Conservation (phyloP, 2,888 invertebrate genomes). For the Ypsolopha scabrella region DNA sequence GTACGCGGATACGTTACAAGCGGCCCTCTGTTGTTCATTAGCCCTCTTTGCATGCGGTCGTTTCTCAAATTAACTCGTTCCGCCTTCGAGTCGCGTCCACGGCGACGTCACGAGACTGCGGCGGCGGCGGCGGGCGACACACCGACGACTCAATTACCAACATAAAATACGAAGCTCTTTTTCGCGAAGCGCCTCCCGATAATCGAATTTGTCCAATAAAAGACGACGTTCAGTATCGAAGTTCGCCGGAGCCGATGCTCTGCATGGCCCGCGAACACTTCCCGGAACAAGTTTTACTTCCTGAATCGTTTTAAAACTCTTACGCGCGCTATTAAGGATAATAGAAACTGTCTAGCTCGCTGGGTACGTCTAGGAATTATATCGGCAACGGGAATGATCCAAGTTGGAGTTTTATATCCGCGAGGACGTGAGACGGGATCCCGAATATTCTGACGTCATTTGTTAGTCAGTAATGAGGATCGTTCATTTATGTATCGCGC, state of each 20-base stretch:
- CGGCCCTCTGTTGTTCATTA: conserved; percentile 36
- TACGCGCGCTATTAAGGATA: conserved; percentile 64
- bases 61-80: conserved; percentile 28
- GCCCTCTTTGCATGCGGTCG: conserved; percentile 38
- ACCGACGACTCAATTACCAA: conserved; percentile 23
- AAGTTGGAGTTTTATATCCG: conserved; percentile 52
- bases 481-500: conserved; percentile 66
- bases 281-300: conserved; percentile 58
- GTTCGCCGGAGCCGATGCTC: conserved; percentile 38
- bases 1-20: conserved; percentile 51
- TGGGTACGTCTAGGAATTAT: conserved; percentile 55
- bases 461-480: conserved; percentile 60
- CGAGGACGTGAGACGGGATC: conserved; percentile 11
- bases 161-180: conserved; percentile 16
- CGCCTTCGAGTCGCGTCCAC: conserved; percentile 13
- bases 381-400: conserved; percentile 50
- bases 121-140: neutral
- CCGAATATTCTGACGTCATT: conserved; percentile 28
- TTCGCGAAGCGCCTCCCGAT: conserved; percentile 31
- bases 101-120: conserved; percentile 1
- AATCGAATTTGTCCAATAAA: conserved; percentile 57
- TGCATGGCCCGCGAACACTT: conserved; percentile 54
- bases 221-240: conserved; percentile 55
- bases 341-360: conserved; percentile 58
- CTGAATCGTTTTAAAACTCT: conserved; percentile 64